Base-by-base conservation (phyloP, 2,113 vertebrate species). In the Brachirus orientalis region DNA sequence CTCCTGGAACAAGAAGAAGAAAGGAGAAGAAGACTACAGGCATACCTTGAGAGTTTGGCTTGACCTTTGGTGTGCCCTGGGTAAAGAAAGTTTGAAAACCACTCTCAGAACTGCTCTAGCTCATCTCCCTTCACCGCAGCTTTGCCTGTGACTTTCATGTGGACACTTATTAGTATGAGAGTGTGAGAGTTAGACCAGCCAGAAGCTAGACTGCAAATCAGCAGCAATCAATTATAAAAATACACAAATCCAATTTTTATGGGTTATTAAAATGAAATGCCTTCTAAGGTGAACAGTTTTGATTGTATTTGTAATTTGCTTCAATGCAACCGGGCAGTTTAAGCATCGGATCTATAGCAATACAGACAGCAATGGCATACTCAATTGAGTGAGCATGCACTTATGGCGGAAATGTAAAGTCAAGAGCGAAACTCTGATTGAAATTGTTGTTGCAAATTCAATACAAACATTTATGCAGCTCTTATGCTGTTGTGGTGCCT, bases 171-270 rank as follows among this genome's bases (percentile, higher is more conserved):
- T 59, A 71, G 54, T 18, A 20, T 14, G 20, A 13, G 50, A 69
- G 50, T 62, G 56, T 64, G 22, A 48, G 59, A 7, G 41, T 55
- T 28, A 11, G 9, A 55, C 37, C 52, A 68, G 66, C 55, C 50
- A 55, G 64, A 53, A 55, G 75, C 47, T 51, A 69, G 28, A 36
- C 48, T 20, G 54, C 56, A 60, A 14, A 69, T 64, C 55, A 80
- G 57, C 18, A 22, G 65, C 52, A 73, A 74, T 81, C 54, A 73
- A 71, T 84, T 68, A 63, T 16, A 54, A n/a, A 58, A 63, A 66
- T 47, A 58, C 11, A 66, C 47, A 76, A 46, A 70, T 74, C 45
- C 18, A 55, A 55, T 67, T 73, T 68, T 53, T 56, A 63, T 48
- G 50, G 41, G 47, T 59, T 76, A 73, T 67, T 77, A 19, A 71